Base-by-base conservation (phyloP, 2,113 vertebrate genomes). In the Cheilinus undulatus region DNA sequence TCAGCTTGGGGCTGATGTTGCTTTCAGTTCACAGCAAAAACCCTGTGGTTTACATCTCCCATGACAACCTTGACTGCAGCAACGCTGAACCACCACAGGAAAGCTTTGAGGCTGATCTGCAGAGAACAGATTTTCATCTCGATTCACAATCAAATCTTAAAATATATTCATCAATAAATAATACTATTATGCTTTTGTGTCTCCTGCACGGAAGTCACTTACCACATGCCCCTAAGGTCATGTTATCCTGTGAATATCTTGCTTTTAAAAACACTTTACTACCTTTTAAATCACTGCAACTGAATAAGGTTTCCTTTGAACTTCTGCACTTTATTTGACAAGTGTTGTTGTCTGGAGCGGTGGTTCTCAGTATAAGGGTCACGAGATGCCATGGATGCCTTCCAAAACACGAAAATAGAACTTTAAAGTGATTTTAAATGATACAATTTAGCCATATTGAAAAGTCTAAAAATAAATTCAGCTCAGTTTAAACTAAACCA, bases 31-130 rank as follows among this genome's bases (percentile, higher is more conserved):
- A 46, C 9, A 48, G 17, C 0, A 2, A 3, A 14, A 22, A 19
- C 40, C 7, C 1, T 80, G 83, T 69, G 84, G 60, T 77, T 84
- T 69, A 58, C 3, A 20, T 22, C 1, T 52, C 1, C 43, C 8
- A 30, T 30, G 30, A 20, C n/a, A 67, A 6, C 13, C 2, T 17
- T 22, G 11, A 15, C 36, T 49, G 49, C 28, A n/a, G 20, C 22
- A 34, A 0, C 22, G 15, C 51, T 65, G 15, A 48, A 20, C 4
- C 64, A 61, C 67, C 65, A 73, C 80, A 76, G 22, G 15, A 79
- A 65, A 22, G 11, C 19, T 36, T 24, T 66, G 49, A 58, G 12
- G 48, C 36, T 68, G 38, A 14, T 11, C 3, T 15, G 14, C 0
- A 2, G 11, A 19, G 8, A 23, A 28, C 28, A 66, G 13, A 58